phyloP scores from a whole-genome alignment of 2,888 invertebrate species.

The Gymnoscelis rufifasciata region DNA sequence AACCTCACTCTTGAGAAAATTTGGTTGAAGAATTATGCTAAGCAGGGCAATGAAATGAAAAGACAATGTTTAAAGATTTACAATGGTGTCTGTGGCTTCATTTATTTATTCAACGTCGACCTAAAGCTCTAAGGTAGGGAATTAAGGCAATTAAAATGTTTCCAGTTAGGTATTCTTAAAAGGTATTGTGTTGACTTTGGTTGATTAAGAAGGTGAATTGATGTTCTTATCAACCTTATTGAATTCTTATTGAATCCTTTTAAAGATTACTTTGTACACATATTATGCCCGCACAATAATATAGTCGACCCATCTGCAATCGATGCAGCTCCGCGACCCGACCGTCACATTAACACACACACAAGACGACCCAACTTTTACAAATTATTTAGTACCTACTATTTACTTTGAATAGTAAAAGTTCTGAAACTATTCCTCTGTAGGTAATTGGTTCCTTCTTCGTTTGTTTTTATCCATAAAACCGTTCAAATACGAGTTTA shows the following conservation, averaged over 20 bases:
- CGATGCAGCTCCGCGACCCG: constrained; percentile 8
- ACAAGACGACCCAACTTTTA: neutral
- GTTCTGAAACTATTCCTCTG: neutral
- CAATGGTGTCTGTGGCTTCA: neutral
- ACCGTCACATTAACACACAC: neutral
- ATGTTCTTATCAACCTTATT: too few species aligned
- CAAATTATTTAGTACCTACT: neutral
- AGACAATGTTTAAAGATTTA: constrained; percentile 4
- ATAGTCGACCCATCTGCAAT: neutral
- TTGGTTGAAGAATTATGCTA: constrained; percentile 3
- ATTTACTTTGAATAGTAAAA: neutral
- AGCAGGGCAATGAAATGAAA: neutral
- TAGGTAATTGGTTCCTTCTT: too few species aligned
- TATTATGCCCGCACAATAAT: too few species aligned
- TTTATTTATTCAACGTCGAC: neutral
- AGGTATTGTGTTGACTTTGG: too few species aligned
- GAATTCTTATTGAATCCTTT: too few species aligned
- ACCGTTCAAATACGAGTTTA: too few species aligned
- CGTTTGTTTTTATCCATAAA: too few species aligned
- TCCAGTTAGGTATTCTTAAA: too few species aligned
- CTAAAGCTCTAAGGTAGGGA: neutral
- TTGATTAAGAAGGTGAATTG: too few species aligned
- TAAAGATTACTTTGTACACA: too few species aligned
- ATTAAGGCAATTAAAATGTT: too few species aligned
- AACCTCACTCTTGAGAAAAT: constrained; percentile 4